Evolutionary conservation across 2,113 vertebrate species (phyloP).

Genomic region (Misgurnus anguillicaudatus): DNA sequence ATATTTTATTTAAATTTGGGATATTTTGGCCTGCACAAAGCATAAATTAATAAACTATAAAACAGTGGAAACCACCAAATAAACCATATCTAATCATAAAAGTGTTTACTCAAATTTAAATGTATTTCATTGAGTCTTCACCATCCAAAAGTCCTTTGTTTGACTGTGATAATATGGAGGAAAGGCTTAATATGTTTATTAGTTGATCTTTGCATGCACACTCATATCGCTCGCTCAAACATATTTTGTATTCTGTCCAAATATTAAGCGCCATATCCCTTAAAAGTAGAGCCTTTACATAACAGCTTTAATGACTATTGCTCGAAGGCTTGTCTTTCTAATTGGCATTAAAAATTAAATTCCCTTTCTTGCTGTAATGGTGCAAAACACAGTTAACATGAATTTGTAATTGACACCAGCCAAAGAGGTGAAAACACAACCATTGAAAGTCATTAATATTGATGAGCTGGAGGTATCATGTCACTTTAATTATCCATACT

Average conservation of each 20-base stretch:
- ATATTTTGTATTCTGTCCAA: neutral
- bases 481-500: conserved; percentile 49
- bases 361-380: conserved; percentile 15
- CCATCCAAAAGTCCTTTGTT: too few species aligned
- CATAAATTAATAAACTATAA: too few species aligned
- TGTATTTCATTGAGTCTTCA: too few species aligned
- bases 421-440: conserved; percentile 44
- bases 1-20: too few species aligned
- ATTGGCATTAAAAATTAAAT: conserved; percentile 54
- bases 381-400: conserved; percentile 40
- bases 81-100: too few species aligned
- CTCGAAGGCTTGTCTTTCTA: conserved; percentile 33
- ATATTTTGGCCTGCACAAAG: too few species aligned
- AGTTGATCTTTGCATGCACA: neutral
- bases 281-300: conserved; percentile 19
- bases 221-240: neutral
- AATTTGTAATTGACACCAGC: conserved; percentile 46
- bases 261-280: neutral
- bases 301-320: conserved; percentile 36
- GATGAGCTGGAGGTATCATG: conserved; percentile 21
- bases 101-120: too few species aligned
- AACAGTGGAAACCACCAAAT: too few species aligned
- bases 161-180: too few species aligned
- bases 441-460: conserved; percentile 58
- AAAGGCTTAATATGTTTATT: too few species aligned